These are phyloP conservation scores for Hiodon tergisus DNA, from an alignment of 2,113 vertebrate genomes.

Conservation along the genomic window DNA sequence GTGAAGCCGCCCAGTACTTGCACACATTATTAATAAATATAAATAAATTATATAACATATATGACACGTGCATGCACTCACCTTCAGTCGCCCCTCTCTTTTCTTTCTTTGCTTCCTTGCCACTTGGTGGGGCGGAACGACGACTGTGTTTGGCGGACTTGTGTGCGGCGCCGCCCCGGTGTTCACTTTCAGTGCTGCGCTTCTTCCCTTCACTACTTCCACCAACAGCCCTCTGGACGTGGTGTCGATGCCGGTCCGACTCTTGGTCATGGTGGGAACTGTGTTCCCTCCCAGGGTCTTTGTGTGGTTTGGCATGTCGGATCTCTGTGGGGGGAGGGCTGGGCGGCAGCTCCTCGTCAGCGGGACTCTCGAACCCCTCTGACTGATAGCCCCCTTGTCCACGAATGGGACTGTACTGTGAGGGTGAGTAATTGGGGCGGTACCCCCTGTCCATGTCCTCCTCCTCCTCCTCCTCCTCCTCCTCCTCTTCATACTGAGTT, in stretches of 20 bases:
- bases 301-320: constrained; percentile 50
- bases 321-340: constrained; percentile 42
- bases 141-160: constrained; percentile 57
- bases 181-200: constrained; percentile 48
- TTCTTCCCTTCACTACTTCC: constrained; percentile 45
- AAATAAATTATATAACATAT: not conserved
- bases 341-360: constrained; percentile 64
- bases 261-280: constrained; percentile 36
- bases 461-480: constrained; percentile 53
- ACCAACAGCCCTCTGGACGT: constrained; percentile 27
- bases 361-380: constrained; percentile 62
- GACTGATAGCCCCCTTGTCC: constrained; percentile 53
- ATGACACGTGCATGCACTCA: constrained; percentile 30
- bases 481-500: constrained; percentile 44
- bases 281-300: constrained; percentile 51
- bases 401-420: constrained; percentile 58
- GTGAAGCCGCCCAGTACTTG: too few species aligned
- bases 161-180: constrained; percentile 45
- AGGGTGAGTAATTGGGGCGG: constrained; percentile 70
- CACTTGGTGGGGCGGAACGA: constrained; percentile 42
- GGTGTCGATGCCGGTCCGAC: constrained; percentile 38
- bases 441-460: constrained; percentile 60
- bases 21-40: too few species aligned
- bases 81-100: constrained; percentile 65
- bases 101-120: constrained; percentile 44